These are phyloP conservation scores for Deladenus siricidicola DNA, from an alignment of 2,888 invertebrate genomes.

Conservation along the genomic window DNA sequence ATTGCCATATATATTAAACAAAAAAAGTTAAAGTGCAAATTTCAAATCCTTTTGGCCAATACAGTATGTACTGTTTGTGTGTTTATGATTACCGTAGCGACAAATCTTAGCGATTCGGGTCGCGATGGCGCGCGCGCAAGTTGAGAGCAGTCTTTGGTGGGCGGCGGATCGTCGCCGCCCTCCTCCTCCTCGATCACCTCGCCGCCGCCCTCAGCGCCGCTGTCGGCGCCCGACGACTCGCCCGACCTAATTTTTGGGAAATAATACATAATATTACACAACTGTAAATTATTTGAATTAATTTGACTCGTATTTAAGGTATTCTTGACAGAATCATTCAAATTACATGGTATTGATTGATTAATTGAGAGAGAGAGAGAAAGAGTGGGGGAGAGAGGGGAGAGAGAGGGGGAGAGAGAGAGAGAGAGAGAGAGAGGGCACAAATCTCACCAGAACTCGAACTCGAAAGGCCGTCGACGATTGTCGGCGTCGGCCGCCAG, in stretches of 20 bases:
- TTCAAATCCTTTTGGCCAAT: background rate
- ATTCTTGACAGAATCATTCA: no score
- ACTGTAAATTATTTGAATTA: no score
- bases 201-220: background rate
- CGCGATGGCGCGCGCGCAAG: no score
- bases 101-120: conserved; percentile 6
- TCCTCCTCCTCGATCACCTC: background rate
- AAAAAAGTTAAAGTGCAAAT: background rate
- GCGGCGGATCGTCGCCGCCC: background rate
- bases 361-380: no score
- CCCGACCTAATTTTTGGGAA: background rate
- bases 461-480: background rate
- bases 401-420: no score
- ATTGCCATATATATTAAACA: no score
- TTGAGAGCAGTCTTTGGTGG: no score
- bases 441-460: background rate
- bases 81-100: background rate
- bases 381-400: no score
- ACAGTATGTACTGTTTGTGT: background rate
- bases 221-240: background rate
- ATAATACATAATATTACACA: no score
- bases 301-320: no score
- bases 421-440: no score
- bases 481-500: background rate
- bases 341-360: no score